phyloP scores from a whole-genome alignment of 2,797 vertebrate species.

The Sparidentex hasta region DNA sequence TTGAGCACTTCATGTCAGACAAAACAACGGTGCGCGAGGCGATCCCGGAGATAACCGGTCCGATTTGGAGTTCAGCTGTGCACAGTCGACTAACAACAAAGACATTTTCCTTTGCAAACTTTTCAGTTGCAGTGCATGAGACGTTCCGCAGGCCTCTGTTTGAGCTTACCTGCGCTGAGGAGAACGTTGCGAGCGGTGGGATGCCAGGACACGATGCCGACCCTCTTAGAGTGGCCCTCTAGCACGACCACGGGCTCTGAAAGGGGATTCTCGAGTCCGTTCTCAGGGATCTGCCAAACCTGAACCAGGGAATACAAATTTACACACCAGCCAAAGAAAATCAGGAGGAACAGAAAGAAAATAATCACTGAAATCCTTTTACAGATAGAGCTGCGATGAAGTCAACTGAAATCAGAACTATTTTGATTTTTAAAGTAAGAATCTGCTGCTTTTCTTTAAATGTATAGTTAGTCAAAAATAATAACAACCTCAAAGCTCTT shows the following conservation, averaged over 20 bases:
- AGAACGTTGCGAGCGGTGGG: conserved; percentile 96
- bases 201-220: conserved; percentile 98
- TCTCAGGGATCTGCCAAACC: conserved; percentile 99
- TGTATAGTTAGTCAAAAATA: too few relatives aligned
- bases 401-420: too few relatives aligned
- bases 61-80: conserved; percentile 66
- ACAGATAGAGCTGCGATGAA: too few relatives aligned
- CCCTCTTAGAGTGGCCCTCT: conserved; percentile 97
- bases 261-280: conserved; percentile 91
- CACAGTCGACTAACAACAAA: conserved; percentile 37
- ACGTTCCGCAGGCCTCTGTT: not conserved
- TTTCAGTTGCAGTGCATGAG: not conserved
- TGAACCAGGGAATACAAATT: conserved; percentile 59
- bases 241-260: conserved; percentile 94
- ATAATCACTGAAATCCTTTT: too few relatives aligned
- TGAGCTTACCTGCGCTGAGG: conserved; percentile 93
- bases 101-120: not conserved
- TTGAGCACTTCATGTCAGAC: conserved; percentile 44
- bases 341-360: not conserved
- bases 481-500: not conserved
- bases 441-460: too few relatives aligned
- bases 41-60: conserved; percentile 40
- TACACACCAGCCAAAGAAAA: not conserved
- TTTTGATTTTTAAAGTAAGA: too few relatives aligned
- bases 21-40: conserved; percentile 30